Percentiles rank a stretch among this genome's conserved stretches.
phyloP scores from a whole-genome alignment of 2,113 vertebrate genomes.

The Ceyx cyanopectus region DNA sequence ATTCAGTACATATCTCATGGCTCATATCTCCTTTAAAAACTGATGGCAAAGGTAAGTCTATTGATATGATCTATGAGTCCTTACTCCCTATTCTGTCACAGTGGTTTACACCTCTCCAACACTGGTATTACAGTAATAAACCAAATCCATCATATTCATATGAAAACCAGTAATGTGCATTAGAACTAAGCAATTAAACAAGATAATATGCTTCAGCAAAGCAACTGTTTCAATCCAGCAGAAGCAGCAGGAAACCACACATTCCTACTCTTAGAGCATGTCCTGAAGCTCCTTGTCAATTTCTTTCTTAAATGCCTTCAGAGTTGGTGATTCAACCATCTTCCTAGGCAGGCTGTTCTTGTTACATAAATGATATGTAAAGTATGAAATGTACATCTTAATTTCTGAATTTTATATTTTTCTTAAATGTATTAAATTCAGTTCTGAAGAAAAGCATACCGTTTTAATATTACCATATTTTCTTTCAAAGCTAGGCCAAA shows the following conservation, averaged over 20 bases:
- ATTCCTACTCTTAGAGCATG: too few species aligned
- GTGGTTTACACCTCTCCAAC: neutral
- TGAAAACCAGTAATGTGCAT: neutral
- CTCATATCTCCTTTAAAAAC: neutral
- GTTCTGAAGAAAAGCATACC: neutral
- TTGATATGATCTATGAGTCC: neutral
- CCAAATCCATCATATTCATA: neutral
- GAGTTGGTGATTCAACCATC: too few species aligned
- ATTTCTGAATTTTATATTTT: neutral
- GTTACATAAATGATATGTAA: neutral
- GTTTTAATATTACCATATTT: neutral
- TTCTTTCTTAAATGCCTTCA: too few species aligned
- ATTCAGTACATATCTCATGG: neutral
- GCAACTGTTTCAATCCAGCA: slow-evolving; percentile 52
- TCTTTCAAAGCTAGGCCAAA: neutral
- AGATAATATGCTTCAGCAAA: slow-evolving; percentile 51
- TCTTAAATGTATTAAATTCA: neutral
- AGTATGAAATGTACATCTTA: neutral
- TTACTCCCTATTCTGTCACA: neutral
- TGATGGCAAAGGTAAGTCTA: neutral
- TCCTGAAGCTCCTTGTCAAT: too few species aligned
- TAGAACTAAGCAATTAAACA: slow-evolving; percentile 55
- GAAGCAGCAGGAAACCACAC: neutral
- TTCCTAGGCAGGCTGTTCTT: too few species aligned
- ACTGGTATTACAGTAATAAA: neutral